phyloP scores from a whole-genome alignment of 2,113 vertebrate species.

The Narcine bancroftii region DNA sequence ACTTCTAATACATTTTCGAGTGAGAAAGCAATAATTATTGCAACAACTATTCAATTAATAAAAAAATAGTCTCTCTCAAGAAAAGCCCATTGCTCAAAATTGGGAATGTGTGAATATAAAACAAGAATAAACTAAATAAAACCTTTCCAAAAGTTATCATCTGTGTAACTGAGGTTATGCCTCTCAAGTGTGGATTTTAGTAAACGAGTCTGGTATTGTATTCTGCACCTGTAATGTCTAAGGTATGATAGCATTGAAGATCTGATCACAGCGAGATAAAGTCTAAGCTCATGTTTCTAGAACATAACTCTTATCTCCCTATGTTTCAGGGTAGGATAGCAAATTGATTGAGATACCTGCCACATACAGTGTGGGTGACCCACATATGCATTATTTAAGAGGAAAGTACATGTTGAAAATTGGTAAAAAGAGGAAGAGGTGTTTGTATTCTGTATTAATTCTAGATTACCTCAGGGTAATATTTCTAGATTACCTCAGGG shows the following conservation, averaged over 20 bases:
- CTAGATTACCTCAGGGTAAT: background rate
- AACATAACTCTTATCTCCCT: background rate
- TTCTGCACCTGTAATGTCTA: slow-evolving; percentile 24
- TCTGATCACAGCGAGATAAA: slow-evolving; percentile 23
- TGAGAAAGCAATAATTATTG: slow-evolving; percentile 39
- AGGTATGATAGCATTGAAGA: slow-evolving; percentile 19
- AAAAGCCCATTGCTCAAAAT: background rate
- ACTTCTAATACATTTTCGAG: slow-evolving; percentile 47
- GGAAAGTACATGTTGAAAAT: background rate
- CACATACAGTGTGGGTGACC: slow-evolving; percentile 19
- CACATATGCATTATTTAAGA: background rate
- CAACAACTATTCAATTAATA: slow-evolving; percentile 37
- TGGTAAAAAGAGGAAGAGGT: background rate
- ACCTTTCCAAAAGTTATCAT: background rate
- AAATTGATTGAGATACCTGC: slow-evolving; percentile 30
- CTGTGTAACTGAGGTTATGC: background rate
- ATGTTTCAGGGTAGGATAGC: slow-evolving; percentile 17
- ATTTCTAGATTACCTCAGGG: background rate
- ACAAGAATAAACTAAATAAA: slow-evolving; percentile 8
- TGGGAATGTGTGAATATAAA: background rate
- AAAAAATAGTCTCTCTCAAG: too few species aligned
- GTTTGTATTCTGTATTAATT: background rate
- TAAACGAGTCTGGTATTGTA: slow-evolving; percentile 28
- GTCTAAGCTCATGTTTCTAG: slow-evolving; percentile 25
- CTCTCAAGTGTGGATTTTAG: background rate